Evolutionary conservation across 2,113 vertebrate species (phyloP).

Genomic region (Crotophaga sulcirostris): DNA sequence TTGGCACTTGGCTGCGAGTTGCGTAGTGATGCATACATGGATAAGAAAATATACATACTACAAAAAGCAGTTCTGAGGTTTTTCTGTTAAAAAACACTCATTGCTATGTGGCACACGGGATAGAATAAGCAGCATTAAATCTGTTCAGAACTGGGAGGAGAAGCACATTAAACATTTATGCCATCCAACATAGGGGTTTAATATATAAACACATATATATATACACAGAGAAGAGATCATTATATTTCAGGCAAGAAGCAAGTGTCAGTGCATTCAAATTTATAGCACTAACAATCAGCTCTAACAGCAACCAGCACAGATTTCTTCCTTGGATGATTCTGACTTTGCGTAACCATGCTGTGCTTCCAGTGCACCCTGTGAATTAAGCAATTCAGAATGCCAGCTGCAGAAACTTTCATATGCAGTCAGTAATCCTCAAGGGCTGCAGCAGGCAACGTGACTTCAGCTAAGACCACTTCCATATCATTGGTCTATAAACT

Average conservation of each 20-base stretch:
- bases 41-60: neutral
- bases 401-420: neutral
- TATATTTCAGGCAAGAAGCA: neutral
- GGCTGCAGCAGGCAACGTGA: fast-evolving
- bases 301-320: neutral
- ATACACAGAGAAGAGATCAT: neutral
- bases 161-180: neutral
- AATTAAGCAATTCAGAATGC: neutral
- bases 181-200: neutral
- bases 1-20: neutral
- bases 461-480: neutral
- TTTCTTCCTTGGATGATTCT: neutral
- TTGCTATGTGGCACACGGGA: neutral
- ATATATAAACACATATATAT: neutral
- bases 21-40: neutral
- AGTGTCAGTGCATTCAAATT: neutral
- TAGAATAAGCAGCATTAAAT: neutral
- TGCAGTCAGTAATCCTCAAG: neutral
- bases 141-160: neutral
- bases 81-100: neutral
- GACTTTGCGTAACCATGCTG: neutral
- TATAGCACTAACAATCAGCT: neutral
- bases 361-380: neutral
- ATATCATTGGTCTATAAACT: neutral
- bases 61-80: neutral